Base-by-base conservation (phyloP, 2,888 invertebrate species). In the Papilio gigon region DNA sequence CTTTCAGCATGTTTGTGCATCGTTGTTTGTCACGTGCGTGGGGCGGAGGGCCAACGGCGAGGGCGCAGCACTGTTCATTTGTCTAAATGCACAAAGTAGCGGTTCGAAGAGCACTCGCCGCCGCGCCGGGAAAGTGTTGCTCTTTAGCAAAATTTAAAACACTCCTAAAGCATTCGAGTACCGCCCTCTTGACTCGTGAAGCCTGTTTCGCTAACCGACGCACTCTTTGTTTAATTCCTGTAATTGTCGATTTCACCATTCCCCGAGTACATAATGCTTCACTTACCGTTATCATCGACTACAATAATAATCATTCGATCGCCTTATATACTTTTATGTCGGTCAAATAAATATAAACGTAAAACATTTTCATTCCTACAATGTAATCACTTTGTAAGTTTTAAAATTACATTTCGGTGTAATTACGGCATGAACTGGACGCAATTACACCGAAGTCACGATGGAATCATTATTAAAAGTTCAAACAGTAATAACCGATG, bases 111-210 rank as follows among this genome's bases (percentile, higher is more conserved):
- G 83, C 86, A 80, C 85, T 87, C 75, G 73, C 69, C 76, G 72
- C 75, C 78, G 84, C 85, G 86, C 88, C 89, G 91, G 90, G 90
- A 91, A 90, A 90, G 88, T 90, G 90, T 91, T 90, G 89, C 91
- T 89, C 89, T 92, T 90, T 88, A 88, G 82, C 86, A 89, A 88
- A 88, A 90, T 88, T 90, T 87, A 90, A 90, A 89, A 87, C 81
- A 84, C 82, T 85, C 75, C 80, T 83, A 80, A 77, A 83, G 75
- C 78, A 74, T 78, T 82, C 75, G 76, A 85, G 81, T 79, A 76
- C 72, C 72, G 71, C 74, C 70, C 75, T 53, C 30, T n/a, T 27
- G 53, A 50, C 50, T 47, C 12, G 9, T 20, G 9, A 50, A 75
- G 73, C 76, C 72, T 79, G 75, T 81, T 86, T 80, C 77, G 79